phyloP scores from a whole-genome alignment of 2,113 vertebrate species.

The Dermatemys mawii region DNA sequence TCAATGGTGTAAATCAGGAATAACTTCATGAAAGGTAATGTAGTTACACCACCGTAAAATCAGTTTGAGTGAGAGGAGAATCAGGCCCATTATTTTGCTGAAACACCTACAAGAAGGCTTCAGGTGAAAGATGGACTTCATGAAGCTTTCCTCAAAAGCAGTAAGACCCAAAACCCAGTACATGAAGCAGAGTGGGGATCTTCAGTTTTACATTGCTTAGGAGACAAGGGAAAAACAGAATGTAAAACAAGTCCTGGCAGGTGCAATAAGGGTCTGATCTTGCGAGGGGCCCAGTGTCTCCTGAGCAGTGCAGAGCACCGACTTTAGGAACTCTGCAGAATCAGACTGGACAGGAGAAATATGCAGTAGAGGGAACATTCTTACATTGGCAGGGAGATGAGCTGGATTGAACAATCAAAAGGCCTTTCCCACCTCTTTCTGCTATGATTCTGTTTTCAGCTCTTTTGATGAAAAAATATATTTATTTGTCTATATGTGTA shows the following conservation, averaged over 20 bases:
- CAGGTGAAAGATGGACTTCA: neutral
- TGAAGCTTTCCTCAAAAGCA: neutral
- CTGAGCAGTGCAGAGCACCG: neutral
- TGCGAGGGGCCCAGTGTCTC: neutral
- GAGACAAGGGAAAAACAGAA: conserved; percentile 41
- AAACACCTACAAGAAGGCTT: neutral
- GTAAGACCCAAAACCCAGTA: neutral
- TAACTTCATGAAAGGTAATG: fast-evolving
- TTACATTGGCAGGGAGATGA: neutral
- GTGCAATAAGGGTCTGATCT: neutral
- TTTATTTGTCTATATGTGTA: neutral
- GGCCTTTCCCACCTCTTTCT: neutral
- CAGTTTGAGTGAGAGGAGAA: conserved; percentile 7
- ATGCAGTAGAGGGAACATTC: neutral
- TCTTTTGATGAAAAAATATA: neutral
- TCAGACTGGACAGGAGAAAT: neutral
- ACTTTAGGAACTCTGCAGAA: neutral
- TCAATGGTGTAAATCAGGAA: neutral
- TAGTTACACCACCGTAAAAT: neutral
- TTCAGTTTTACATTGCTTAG: neutral
- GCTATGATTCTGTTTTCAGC: neutral
- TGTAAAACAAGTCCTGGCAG: neutral
- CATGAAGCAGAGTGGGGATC: conserved; percentile 29
- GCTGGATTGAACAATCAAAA: neutral
- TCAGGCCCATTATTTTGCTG: neutral